phyloP scores from a whole-genome alignment of 2,797 vertebrate genomes.

The Chiloscyllium punctatum region DNA sequence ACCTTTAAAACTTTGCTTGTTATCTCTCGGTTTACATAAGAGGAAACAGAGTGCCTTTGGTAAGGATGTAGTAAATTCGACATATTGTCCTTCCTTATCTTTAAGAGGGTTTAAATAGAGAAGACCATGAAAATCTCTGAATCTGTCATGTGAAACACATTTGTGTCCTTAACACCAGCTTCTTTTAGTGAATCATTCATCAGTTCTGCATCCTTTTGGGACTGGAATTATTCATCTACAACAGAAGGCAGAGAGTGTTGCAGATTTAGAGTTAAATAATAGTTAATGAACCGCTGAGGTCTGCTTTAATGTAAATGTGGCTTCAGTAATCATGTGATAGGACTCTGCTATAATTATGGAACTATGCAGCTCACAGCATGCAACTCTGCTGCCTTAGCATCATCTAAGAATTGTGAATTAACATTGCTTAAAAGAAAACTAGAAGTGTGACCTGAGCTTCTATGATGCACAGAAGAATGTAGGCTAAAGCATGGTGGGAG shows the following conservation, averaged over 20 bases:
- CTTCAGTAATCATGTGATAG: too few species aligned
- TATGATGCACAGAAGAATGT: too few species aligned
- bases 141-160: background rate
- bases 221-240: background rate
- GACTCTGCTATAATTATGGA: too few species aligned
- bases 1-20: constrained; percentile 19
- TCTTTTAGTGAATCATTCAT: background rate
- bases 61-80: background rate
- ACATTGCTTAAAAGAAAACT: too few species aligned
- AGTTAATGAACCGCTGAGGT: too few species aligned
- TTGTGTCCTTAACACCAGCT: background rate
- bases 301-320: too few species aligned
- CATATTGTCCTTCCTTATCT: background rate
- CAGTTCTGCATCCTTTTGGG: background rate
- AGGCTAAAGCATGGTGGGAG: too few species aligned
- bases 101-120: background rate
- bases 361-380: too few species aligned
- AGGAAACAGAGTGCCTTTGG: background rate
- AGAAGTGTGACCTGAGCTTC: too few species aligned
- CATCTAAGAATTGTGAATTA: too few species aligned
- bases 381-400: too few species aligned
- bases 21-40: background rate
- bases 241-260: background rate
- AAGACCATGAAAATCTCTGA: background rate
- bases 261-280: background rate